Evolutionary conservation across 2,113 vertebrate species (phyloP), one percentile per base, ranked within the genome.

Genomic region (Melanostigma gelatinosum): DNA sequence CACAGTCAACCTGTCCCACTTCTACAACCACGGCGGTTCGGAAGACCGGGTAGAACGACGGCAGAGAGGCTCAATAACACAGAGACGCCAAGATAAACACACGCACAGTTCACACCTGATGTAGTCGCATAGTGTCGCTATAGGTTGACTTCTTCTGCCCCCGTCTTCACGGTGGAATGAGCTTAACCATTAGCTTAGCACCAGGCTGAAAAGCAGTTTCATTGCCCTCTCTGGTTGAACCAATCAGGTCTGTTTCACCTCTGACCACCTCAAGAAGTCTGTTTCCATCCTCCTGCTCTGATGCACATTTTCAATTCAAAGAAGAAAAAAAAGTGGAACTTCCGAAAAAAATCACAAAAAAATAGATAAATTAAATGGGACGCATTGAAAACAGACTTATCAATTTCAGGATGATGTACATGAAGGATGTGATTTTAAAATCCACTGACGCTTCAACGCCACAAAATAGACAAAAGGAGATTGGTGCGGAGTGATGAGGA

Each of bases 1-100:
- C 64, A 65, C 73, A 40, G 15, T 40, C 58, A 88, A 68, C 75
- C 73, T 54, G 71, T 66, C 66, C 77, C 79, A 84, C 52, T 80
- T 85, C 70, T 38, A 65, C 66, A 29, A 72, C 79, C n/a, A 38
- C 40, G 65, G 73, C 34, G n/a, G 54, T 42, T 57, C 38, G 52
- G 34, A 79, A 32, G 50, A 81, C 29, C 1, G 42, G 15, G 62
- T 46, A 4, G 44, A 46, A 40, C 38, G 36, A 38, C 36, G 36
- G 36, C 36, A 38, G 36, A 38, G 6, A 38, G 6, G 36, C 36
- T 32, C 32, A 44, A n/a, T 34, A 57, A 79, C 83, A 20, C 62
- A 72, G 42, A 84, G 52, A 85, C 75, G 70, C 27, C 58, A 58
- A 69, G 63, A 72, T n/a, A 72, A 67, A 48, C 66, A 85, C 44